Conservation (phyloP, 2,113 vertebrate genomes). For the Hyaena hyaena region DNA sequence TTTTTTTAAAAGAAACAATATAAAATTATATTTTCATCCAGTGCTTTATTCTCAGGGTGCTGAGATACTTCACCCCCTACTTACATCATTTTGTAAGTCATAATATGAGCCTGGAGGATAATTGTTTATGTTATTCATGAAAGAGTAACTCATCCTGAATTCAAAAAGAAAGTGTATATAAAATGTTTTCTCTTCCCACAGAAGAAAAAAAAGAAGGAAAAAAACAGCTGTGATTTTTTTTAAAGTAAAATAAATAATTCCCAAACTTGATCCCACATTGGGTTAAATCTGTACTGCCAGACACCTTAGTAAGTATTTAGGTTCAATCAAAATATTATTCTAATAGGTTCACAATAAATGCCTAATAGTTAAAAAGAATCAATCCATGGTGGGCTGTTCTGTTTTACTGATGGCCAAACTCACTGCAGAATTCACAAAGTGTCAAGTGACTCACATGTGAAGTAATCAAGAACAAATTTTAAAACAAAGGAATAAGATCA, state of each 20-base stretch:
- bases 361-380: not conserved
- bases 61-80: not conserved
- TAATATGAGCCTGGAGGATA: not conserved
- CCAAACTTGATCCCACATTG: conserved; percentile 30
- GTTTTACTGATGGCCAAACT: not conserved
- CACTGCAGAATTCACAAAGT: not conserved
- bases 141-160: conserved; percentile 34
- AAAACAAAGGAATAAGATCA: not conserved
- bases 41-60: not conserved
- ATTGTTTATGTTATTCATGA: conserved; percentile 10
- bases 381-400: not conserved
- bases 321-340: conserved; percentile 31
- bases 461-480: not conserved
- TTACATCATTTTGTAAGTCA: conserved; percentile 20
- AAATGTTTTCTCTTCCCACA: not conserved
- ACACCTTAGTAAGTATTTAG: conserved; percentile 23
- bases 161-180: not conserved
- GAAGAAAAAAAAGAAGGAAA: not conserved
- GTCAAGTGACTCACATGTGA: not conserved
- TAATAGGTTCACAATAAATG: not conserved
- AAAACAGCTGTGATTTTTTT: not conserved
- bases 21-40: conserved; percentile 24
- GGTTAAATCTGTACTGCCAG: not conserved
- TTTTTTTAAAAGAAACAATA: not conserved
- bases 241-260: conserved; percentile 29